Conservation (phyloP, 1,140 invertebrate genomes). For the Hylaeus anthracinus region DNA sequence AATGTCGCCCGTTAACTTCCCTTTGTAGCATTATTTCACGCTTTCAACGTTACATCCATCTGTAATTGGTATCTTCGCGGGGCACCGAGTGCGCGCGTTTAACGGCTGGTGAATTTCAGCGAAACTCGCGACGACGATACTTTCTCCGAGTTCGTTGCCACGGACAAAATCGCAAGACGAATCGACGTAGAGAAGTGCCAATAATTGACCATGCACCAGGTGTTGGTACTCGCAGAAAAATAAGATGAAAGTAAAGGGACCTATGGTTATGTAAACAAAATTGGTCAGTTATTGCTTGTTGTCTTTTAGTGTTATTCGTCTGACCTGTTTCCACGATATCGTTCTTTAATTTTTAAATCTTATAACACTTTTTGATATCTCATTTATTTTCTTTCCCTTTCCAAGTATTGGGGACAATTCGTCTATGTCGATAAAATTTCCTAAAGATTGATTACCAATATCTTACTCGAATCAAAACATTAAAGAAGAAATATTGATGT, state of each 20-base stretch:
- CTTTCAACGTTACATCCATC: constrained; percentile 31
- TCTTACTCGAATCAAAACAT: background rate
- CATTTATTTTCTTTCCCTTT: no score
- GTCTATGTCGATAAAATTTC: no score
- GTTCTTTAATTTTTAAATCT: no score
- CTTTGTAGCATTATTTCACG: constrained; percentile 49
- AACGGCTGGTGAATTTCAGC: constrained; percentile 24
- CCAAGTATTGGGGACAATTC: no score
- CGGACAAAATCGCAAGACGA: background rate
- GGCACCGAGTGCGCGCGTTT: background rate
- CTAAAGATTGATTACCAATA: no score
- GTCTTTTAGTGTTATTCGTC: no score
- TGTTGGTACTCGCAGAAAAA: background rate
- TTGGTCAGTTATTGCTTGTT: no score
- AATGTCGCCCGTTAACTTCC: constrained; percentile 56
- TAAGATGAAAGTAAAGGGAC: no score
- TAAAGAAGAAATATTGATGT: background rate
- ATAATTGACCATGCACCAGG: background rate
- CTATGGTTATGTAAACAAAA: no score
- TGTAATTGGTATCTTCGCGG: constrained; percentile 30
- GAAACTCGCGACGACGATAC: background rate
- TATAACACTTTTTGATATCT: no score
- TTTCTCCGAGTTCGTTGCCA: background rate
- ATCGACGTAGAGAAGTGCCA: background rate
- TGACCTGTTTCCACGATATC: no score